phyloP scores from a whole-genome alignment of 2,888 invertebrate species.

The Apoda limacodes region DNA sequence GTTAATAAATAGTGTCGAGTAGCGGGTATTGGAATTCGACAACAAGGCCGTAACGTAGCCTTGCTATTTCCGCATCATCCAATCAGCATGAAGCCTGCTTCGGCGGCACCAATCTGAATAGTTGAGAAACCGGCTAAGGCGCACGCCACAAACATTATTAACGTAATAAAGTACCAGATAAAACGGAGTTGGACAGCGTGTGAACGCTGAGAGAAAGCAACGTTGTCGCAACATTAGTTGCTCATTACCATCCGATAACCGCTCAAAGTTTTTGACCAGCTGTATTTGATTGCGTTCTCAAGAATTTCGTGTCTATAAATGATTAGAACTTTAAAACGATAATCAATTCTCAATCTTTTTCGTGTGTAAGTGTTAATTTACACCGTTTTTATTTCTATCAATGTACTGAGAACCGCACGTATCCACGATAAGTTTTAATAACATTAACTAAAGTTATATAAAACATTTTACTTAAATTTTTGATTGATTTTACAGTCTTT shows the following conservation, averaged over 20 bases:
- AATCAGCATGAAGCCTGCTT: constrained; percentile 54
- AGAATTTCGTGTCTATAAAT: no score
- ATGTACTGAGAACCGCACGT: no score
- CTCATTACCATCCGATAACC: constrained; percentile 41
- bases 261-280: constrained; percentile 36
- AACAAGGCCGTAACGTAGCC: constrained; percentile 61
- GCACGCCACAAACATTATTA: constrained; percentile 60
- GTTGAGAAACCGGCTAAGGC: constrained; percentile 55
- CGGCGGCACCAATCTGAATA: constrained; percentile 46
- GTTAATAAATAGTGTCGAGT: constrained; percentile 44
- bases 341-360: no score
- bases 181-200: constrained; percentile 63
- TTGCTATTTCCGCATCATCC: constrained; percentile 63
- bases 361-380: no score
- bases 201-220: constrained; percentile 62
- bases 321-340: no score
- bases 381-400: no score
- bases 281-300: no score
- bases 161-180: constrained; percentile 64
- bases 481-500: no score
- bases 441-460: no score
- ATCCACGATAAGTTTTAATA: no score
- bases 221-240: constrained; percentile 52
- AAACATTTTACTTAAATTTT: no score
- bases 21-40: constrained; percentile 47